Conservation (phyloP, 2,888 invertebrate genomes). For the Lutraria lutraria region DNA sequence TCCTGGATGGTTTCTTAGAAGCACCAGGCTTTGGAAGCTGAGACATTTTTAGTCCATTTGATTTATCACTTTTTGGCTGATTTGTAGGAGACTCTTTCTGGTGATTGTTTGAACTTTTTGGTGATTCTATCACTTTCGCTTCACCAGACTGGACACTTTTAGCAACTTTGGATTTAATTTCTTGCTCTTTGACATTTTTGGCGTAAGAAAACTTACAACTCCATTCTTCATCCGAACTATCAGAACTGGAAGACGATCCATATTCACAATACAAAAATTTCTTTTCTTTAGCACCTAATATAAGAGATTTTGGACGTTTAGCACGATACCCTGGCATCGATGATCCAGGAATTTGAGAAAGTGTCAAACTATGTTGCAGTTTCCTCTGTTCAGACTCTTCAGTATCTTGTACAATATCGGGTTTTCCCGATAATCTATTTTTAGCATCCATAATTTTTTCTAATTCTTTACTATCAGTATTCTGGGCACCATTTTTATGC, state of each 20-base stretch:
- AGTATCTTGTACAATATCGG: conserved; percentile 75
- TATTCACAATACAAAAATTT: conserved; percentile 77
- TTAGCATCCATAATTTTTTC: conserved; percentile 32
- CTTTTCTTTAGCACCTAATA: conserved; percentile 79
- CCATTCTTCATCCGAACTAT: conserved; percentile 73
- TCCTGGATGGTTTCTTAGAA: conserved; percentile 61
- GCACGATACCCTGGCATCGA: conserved; percentile 66
- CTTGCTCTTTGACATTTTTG: conserved; percentile 68
- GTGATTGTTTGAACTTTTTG: conserved; percentile 39
- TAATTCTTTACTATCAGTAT: not conserved
- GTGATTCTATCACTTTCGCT: conserved; percentile 61
- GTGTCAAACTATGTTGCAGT: conserved; percentile 62
- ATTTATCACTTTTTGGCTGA: conserved; percentile 35
- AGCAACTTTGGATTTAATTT: conserved; percentile 67
- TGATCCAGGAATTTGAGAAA: conserved; percentile 66
- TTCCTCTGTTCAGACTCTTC: conserved; percentile 71
- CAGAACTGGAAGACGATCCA: conserved; percentile 75
- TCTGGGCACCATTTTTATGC: not conserved
- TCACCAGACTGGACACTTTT: conserved; percentile 64
- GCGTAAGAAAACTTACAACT: conserved; percentile 67
- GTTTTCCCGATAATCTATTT: conserved; percentile 66
- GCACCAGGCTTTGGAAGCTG: conserved; percentile 53
- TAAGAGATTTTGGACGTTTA: conserved; percentile 73
- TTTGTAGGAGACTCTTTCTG: conserved; percentile 27
- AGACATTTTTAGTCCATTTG: conserved; percentile 37